Conservation (phyloP, 2,797 vertebrate genomes). For the Babyrousa celebensis region DNA sequence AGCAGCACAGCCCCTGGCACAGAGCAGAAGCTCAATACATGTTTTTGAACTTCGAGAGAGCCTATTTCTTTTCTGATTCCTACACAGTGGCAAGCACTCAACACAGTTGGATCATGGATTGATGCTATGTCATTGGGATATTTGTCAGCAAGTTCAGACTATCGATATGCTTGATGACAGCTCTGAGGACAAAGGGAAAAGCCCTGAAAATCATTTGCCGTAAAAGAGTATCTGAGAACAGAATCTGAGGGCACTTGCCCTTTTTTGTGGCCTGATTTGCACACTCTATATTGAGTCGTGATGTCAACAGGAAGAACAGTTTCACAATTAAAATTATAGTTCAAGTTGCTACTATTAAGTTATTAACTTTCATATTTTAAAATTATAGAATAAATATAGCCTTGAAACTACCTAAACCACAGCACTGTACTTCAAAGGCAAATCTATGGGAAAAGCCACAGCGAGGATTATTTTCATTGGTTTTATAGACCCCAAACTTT, state of each 20-base stretch:
- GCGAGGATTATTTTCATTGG: conserved; percentile 77
- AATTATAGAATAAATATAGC: conserved; percentile 88
- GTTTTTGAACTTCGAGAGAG: neutral
- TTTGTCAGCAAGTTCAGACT: neutral
- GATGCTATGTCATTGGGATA: neutral
- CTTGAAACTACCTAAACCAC: conserved; percentile 85
- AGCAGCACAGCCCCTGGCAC: too few relatives aligned
- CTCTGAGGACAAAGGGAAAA: neutral
- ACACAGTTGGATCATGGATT: fast-evolving
- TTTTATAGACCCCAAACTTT: conserved; percentile 83
- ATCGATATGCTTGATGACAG: too few relatives aligned
- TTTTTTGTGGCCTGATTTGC: conserved; percentile 61
- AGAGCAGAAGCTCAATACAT: neutral
- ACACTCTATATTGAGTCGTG: conserved; percentile 64
- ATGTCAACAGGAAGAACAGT: conserved; percentile 79
- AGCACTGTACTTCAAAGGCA: conserved; percentile 84
- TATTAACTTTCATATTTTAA: conserved; percentile 88
- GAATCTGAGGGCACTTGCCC: neutral
- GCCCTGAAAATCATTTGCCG: neutral
- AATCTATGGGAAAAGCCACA: conserved; percentile 84
- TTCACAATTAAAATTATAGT: conserved; percentile 87
- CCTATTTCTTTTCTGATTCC: neutral
- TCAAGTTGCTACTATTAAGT: conserved; percentile 86
- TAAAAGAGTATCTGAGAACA: conserved; percentile 15
- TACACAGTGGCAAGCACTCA: neutral